Conservation (phyloP, 2,888 invertebrate species). For the Apocheima hispidaria region DNA sequence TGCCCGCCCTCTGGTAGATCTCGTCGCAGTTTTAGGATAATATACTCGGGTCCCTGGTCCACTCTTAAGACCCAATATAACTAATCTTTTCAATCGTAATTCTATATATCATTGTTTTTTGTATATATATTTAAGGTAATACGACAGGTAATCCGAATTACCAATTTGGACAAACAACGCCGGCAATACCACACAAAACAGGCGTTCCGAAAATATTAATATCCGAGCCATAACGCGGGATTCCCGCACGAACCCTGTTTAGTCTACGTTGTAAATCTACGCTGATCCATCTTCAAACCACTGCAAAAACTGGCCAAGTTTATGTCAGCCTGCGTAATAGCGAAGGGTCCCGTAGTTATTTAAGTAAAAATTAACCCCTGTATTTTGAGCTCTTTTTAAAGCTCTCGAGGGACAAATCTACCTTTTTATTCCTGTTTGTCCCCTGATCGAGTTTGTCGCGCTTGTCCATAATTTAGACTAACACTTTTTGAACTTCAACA, state of each 20-base stretch:
- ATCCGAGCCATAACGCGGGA: conserved; percentile 38
- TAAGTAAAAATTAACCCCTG: background rate
- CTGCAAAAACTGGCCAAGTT: conserved; percentile 27
- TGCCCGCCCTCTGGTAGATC: too few species aligned
- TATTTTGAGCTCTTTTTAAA: too few species aligned
- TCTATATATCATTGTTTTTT: too few species aligned
- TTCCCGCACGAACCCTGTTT: conserved; percentile 35
- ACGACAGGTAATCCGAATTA: conserved; percentile 24
- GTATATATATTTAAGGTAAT: background rate
- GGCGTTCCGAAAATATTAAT: conserved; percentile 38
- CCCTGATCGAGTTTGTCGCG: too few species aligned
- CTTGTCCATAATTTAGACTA: too few species aligned
- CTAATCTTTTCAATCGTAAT: background rate
- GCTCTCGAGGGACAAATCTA: too few species aligned
- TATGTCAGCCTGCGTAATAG: conserved; percentile 20
- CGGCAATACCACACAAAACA: conserved; percentile 29
- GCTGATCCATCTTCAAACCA: conserved; percentile 33
- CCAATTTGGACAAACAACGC: conserved; percentile 23
- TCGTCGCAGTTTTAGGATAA: too few species aligned
- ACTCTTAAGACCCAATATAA: too few species aligned
- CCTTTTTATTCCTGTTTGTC: too few species aligned
- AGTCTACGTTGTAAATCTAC: conserved; percentile 44
- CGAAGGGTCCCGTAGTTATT: background rate
- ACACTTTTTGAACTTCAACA: too few species aligned
- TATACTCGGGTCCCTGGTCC: too few species aligned